Conservation (phyloP, 2,888 invertebrate species). For the Ptilodon capucinus region DNA sequence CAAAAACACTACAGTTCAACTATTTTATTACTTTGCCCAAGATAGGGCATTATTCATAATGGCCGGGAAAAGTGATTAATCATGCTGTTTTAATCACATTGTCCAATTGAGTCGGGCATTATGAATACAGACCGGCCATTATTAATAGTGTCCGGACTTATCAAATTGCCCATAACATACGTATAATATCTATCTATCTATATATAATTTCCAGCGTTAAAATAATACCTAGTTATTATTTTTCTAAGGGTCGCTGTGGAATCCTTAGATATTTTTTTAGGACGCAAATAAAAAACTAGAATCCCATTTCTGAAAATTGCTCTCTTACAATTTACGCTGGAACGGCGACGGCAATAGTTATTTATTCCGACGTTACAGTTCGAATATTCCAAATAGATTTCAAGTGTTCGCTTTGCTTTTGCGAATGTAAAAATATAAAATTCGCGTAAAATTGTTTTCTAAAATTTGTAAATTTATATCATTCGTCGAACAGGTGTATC, state of each 20-base stretch:
- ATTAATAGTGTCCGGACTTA: no score
- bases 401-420: not conserved
- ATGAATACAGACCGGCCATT: no score
- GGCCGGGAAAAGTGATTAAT: no score
- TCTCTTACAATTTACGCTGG: not conserved
- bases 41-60: no score
- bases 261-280: not conserved
- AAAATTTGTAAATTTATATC: conserved; percentile 20
- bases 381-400: conserved; percentile 5
- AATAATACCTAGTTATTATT: not conserved
- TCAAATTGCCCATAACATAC: no score
- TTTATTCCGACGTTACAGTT: not conserved
- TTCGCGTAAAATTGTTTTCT: conserved; percentile 12
- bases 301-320: not conserved
- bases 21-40: no score
- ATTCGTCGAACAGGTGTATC: conserved; percentile 28
- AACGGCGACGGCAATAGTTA: not conserved
- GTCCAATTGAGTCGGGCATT: no score
- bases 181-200: no score
- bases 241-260: not conserved
- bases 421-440: not conserved
- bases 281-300: not conserved
- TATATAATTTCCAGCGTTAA: no score
- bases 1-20: no score
- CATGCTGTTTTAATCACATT: no score